Base-by-base conservation (phyloP, 2,113 vertebrate genomes). In the Pogonocichla stellata region DNA sequence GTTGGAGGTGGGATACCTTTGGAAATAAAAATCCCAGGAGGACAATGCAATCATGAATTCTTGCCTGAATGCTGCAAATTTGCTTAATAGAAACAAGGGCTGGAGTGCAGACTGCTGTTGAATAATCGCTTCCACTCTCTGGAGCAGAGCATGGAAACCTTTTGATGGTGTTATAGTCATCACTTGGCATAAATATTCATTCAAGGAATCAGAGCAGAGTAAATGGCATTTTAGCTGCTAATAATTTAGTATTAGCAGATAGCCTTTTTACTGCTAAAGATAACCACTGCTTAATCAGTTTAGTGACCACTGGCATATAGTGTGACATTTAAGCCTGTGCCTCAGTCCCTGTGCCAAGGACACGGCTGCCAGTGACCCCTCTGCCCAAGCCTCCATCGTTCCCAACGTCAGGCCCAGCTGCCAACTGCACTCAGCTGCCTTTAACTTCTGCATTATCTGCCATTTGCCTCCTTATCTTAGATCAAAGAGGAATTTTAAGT, bases 121-220 rank as follows among this genome's bases (percentile, higher is more conserved):
- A 97, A 96, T 97, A 96, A 97, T 96, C 79, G 7, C 86, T 94
- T 88, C 86, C 87, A 93, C 94, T 91, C 90, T 93, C 16, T 4
- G 3, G 94, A 97, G 92, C 88, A 88, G 96, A 95, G 91, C 91
- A 87, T 8, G 10, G 89, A 91, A 92, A 81, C 86, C 92, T 96
- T 96, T 95, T 95, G 97, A 97, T 95, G 93, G 90, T 91, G 96
- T 95, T 96, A 95, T 33, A 96, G 88, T 95, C 93, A 96, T 97
- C 96, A 96, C 92, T 97, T 88, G 81, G 95, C 95, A 97, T 97
- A 97, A 96, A 97, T 97, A 97, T 97, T 97, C 95, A 97, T 97
- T 97, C 86, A 92, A 89, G 87, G 93, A 97, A 96, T 97, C 97
- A 95, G 92, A 97, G 93, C 94, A 92, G 95, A 97, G 92, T 97